These are phyloP conservation scores for Isichthys henryi DNA, from an alignment of 2,113 vertebrate species.

Conservation along the genomic window DNA sequence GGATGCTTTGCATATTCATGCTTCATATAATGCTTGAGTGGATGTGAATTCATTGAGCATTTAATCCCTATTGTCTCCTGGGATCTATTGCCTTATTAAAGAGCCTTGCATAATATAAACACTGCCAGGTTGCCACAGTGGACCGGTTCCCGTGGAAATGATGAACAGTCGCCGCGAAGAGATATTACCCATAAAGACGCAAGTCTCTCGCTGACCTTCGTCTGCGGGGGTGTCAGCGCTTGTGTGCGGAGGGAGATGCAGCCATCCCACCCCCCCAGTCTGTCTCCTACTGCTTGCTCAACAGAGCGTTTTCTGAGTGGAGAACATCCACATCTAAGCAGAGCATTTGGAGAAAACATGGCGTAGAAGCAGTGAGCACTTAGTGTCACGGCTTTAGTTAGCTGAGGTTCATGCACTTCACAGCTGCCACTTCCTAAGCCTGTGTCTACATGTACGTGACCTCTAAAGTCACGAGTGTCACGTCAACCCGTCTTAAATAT, in stretches of 20 bases:
- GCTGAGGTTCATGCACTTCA: neutral
- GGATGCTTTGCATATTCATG: conserved; percentile 2
- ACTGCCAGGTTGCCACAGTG: neutral
- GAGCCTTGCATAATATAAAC: conserved; percentile 7
- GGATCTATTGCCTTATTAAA: conserved; percentile 12
- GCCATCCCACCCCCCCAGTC: neutral
- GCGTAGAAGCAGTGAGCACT: neutral
- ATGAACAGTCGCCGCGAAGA: neutral
- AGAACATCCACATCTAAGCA: neutral
- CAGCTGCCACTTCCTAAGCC: neutral
- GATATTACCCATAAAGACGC: conserved; percentile 9
- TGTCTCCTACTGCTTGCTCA: neutral
- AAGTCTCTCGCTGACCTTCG: conserved; percentile 3
- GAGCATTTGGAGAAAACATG: neutral
- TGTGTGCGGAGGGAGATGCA: neutral
- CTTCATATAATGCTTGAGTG: neutral
- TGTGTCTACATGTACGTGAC: neutral
- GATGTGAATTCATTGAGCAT: neutral
- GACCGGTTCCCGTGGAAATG: neutral
- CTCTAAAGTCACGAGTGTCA: neutral
- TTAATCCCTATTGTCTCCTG: conserved; percentile 3
- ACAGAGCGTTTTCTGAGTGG: neutral
- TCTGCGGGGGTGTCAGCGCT: neutral
- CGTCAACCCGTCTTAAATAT: neutral
- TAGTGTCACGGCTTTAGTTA: neutral